These are phyloP conservation scores for Trachelus stipa DNA, from an alignment of 2,888 invertebrate species.

Conservation along the genomic window DNA sequence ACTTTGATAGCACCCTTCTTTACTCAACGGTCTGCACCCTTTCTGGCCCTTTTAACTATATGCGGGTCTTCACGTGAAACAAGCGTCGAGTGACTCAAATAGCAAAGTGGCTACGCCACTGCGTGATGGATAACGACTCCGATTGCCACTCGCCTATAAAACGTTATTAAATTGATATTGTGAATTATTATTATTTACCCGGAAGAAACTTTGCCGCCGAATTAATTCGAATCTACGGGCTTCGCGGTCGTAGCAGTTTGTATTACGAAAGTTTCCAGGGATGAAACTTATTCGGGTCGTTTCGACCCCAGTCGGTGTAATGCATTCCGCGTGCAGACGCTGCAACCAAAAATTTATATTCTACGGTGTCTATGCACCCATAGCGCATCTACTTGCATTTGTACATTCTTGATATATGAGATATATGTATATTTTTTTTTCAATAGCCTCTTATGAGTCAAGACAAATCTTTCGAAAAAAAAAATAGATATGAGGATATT, in stretches of 20 bases:
- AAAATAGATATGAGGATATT: not conserved
- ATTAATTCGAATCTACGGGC: slow-evolving; percentile 54
- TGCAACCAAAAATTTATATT: not conserved
- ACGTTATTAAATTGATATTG: slow-evolving; percentile 51
- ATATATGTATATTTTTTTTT: not conserved
- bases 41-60: not conserved
- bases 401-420: not conserved
- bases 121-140: not conserved
- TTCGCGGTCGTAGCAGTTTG: slow-evolving; percentile 30
- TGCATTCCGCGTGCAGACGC: not conserved
- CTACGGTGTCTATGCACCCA: not conserved
- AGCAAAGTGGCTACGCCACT: not conserved
- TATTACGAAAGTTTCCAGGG: slow-evolving; percentile 44
- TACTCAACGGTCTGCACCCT: not conserved
- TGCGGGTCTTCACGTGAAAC: not conserved
- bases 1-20: not conserved
- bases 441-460: not conserved
- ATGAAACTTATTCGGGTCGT: slow-evolving; percentile 4
- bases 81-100: not conserved
- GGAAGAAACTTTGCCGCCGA: slow-evolving; percentile 52
- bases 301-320: not conserved
- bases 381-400: not conserved
- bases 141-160: slow-evolving; percentile 18
- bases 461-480: not conserved
- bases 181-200: slow-evolving; percentile 51